Conservation (phyloP, 2,888 invertebrate genomes). For the Itoplectis maculator region DNA sequence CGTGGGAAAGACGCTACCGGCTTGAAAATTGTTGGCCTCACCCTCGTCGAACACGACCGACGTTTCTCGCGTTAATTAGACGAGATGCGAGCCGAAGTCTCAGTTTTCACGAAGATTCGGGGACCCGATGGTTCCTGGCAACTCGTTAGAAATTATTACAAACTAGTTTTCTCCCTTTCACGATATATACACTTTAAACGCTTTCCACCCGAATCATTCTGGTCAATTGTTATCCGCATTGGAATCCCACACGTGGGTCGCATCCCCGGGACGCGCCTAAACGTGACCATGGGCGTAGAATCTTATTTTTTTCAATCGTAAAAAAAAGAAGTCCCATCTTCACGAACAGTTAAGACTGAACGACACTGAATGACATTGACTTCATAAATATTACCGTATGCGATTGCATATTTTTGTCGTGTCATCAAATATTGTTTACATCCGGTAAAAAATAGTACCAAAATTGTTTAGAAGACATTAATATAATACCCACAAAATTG, state of each 20-base stretch:
- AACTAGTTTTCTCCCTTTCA: conserved; percentile 13
- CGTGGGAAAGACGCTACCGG: conserved; percentile 78
- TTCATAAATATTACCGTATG: too few relatives aligned
- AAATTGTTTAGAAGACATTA: too few relatives aligned
- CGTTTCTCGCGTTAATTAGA: conserved; percentile 37
- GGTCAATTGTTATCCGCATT: conserved; percentile 73
- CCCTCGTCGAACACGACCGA: not conserved
- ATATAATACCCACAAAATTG: too few relatives aligned
- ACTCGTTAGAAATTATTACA: conserved; percentile 2
- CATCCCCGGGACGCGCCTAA: conserved; percentile 74
- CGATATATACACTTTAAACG: conserved; percentile 6
- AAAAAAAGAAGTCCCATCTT: not conserved
- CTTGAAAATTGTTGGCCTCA: conserved; percentile 71
- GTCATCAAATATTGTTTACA: not conserved
- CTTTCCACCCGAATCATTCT: not conserved
- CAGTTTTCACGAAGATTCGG: not conserved
- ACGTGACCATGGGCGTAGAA: conserved; percentile 73
- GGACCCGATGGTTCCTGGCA: not conserved
- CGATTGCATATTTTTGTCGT: not conserved
- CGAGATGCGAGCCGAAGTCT: not conserved
- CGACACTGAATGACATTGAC: too few relatives aligned
- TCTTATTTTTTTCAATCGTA: conserved; percentile 7
- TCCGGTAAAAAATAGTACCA: conserved; percentile 30
- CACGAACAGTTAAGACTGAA: too few relatives aligned
- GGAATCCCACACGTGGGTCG: conserved; percentile 72